Percentiles rank a stretch among this genome's conserved stretches.
Conservation (phyloP, 53 echinoderm and acorn worm genomes). For the Hippasteria phrygiana region DNA sequence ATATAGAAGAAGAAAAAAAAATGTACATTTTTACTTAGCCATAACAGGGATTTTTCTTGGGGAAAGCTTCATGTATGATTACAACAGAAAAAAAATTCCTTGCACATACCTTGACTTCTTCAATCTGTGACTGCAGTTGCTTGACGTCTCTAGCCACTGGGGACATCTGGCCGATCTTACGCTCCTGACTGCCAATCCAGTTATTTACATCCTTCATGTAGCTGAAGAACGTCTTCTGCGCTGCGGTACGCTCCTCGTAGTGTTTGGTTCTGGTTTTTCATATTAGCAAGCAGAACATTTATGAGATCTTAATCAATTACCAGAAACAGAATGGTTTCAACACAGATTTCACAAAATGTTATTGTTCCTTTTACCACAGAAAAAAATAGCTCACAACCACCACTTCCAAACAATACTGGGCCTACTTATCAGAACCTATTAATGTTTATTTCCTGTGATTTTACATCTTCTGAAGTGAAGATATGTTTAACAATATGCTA, state of each 20-base stretch:
- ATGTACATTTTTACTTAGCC: not conserved
- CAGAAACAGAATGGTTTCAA: too few species aligned
- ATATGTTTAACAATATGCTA: too few species aligned
- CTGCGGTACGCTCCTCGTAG: conserved; percentile 81
- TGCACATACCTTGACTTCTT: conserved; percentile 78
- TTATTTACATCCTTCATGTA: conserved; percentile 81
- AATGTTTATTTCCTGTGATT: too few species aligned
- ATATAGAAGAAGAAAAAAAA: too few species aligned
- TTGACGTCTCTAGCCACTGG: conserved; percentile 76
- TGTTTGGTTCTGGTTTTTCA: conserved; percentile 75
- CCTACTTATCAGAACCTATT: too few species aligned
- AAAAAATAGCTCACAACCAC: too few species aligned
- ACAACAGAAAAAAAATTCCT: not conserved
- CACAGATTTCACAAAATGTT: too few species aligned
- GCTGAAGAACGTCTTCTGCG: conserved; percentile 90
- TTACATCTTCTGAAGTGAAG: too few species aligned
- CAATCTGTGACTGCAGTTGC: conserved; percentile 80
- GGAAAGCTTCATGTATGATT: too few species aligned
- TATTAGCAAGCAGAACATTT: not conserved
- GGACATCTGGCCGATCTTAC: conserved; percentile 84
- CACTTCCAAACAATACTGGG: too few species aligned
- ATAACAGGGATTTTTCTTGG: not conserved
- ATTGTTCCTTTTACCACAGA: too few species aligned
- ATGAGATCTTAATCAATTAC: too few species aligned
- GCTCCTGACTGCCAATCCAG: conserved; percentile 84